These are phyloP conservation scores for Buceros bicornis DNA, from an alignment of 2,797 vertebrate genomes.

Conservation along the genomic window DNA sequence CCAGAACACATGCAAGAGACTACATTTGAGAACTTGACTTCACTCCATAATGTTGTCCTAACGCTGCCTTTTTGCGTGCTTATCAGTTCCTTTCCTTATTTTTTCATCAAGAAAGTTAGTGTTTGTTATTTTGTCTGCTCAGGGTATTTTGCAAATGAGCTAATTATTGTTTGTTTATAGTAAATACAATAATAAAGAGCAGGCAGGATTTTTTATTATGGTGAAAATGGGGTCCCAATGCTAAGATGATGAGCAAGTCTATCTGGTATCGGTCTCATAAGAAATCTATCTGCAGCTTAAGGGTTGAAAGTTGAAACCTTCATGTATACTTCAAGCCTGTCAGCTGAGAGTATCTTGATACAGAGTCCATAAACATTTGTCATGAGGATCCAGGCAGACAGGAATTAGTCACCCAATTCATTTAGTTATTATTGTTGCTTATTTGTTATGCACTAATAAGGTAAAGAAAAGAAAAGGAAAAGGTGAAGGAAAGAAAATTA, in stretches of 20 bases:
- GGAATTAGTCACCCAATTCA: background rate
- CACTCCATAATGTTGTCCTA: background rate
- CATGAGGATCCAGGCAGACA: background rate
- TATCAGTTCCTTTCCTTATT: background rate
- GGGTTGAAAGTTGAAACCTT: background rate
- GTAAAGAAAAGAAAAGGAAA: background rate
- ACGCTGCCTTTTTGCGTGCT: background rate
- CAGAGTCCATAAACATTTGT: background rate
- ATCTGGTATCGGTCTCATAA: background rate
- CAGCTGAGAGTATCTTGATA: background rate
- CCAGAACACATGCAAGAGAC: background rate
- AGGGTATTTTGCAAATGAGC: background rate
- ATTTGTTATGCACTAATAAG: background rate
- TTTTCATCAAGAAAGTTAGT: background rate
- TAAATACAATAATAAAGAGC: background rate
- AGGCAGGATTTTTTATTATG: background rate
- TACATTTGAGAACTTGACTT: background rate
- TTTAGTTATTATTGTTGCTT: background rate
- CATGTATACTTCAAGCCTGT: background rate
- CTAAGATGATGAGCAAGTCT: background rate
- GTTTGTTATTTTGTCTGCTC: background rate
- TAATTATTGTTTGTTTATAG: background rate
- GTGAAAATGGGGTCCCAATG: background rate
- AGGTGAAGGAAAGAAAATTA: accelerated
- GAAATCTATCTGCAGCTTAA: background rate